Evolutionary conservation across 2,888 invertebrate species (phyloP).

Genomic region (Resseliella maxima): DNA sequence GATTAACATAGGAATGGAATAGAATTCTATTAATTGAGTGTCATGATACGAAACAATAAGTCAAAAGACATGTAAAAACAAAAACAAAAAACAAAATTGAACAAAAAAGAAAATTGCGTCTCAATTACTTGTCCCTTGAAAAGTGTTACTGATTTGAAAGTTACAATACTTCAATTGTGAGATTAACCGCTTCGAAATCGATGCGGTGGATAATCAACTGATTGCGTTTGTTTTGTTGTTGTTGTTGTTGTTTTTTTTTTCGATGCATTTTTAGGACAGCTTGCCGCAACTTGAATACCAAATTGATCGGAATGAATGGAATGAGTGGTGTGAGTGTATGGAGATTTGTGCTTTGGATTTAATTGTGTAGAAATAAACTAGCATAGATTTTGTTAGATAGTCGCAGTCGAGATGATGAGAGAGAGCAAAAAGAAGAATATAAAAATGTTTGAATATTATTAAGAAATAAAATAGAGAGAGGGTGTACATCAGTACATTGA

Average conservation of each 20-base stretch:
- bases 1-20: not conserved
- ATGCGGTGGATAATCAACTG: not conserved
- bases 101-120: not conserved
- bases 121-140: not conserved
- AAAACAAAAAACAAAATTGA: not conserved
- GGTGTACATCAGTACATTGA: not conserved
- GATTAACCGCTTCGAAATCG: not conserved
- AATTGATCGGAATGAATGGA: slow-evolving; percentile 13
- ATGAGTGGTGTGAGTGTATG: not conserved
- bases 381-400: slow-evolving; percentile 20
- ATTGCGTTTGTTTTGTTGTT: not conserved
- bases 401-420: not conserved
- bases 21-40: slow-evolving; percentile 18
- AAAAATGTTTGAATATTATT: not conserved
- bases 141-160: slow-evolving; percentile 1
- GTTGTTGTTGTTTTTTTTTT: not conserved
- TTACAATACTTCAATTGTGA: not conserved
- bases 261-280: not conserved
- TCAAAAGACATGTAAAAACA: not conserved
- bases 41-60: not conserved
- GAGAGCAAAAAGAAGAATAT: not conserved
- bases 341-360: slow-evolving; percentile 8
- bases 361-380: not conserved
- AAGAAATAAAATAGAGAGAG: too few species aligned
- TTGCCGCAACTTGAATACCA: slow-evolving; percentile 1